phyloP scores from a whole-genome alignment of 2,113 vertebrate species.

The Formicarius rufipectus region DNA sequence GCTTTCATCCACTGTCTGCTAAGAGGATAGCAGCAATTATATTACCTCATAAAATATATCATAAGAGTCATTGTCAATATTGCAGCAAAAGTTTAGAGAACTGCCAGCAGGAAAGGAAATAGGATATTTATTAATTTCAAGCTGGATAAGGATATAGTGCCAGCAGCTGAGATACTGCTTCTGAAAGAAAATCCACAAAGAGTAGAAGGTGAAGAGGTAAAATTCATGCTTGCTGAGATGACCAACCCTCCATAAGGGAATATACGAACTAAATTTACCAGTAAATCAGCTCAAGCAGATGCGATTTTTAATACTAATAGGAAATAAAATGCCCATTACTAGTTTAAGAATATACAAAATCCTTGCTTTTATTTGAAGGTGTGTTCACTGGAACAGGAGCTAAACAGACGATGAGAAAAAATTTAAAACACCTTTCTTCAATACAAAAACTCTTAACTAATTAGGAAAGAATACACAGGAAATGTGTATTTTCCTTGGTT shows the following conservation, averaged over 20 bases:
- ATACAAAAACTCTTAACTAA: background rate
- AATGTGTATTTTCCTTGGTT: background rate
- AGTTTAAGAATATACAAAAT: background rate
- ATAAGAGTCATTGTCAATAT: background rate
- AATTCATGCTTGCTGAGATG: background rate
- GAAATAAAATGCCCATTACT: background rate
- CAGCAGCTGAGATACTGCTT: background rate
- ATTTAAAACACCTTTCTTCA: background rate
- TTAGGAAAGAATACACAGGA: background rate
- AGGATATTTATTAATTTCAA: conserved; percentile 30
- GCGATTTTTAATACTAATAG: background rate
- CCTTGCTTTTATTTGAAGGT: background rate
- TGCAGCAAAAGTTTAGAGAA: conserved; percentile 10
- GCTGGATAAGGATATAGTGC: background rate
- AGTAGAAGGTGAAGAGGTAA: conserved; percentile 12
- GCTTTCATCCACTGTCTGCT: background rate
- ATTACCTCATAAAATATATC: conserved; percentile 19
- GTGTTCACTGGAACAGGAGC: background rate
- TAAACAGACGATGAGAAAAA: background rate
- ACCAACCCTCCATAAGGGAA: background rate
- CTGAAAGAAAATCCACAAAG: conserved; percentile 23
- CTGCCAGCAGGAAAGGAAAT: conserved; percentile 14
- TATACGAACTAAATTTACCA: background rate
- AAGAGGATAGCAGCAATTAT: background rate
- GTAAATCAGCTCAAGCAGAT: background rate